Evolutionary conservation across 2,888 invertebrate genomes (phyloP).

Genomic region (Acrobasis consociella): DNA sequence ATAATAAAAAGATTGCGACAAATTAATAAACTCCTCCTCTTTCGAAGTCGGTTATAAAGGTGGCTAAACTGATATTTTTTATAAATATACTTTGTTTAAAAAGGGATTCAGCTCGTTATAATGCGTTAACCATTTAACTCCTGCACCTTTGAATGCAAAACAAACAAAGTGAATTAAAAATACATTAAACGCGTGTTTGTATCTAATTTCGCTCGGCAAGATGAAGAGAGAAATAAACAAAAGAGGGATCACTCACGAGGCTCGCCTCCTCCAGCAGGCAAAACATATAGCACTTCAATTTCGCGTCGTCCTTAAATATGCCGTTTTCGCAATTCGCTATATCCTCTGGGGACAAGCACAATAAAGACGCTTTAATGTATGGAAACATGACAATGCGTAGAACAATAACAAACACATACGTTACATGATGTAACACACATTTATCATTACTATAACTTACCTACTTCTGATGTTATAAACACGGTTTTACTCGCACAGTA

Average conservation of each 20-base stretch:
- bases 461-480: no score
- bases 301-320: slow-evolving; percentile 80
- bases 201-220: slow-evolving; percentile 53
- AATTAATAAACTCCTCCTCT: no score
- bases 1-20: no score
- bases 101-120: not conserved
- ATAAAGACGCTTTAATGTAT: slow-evolving; percentile 73
- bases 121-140: slow-evolving; percentile 21
- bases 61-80: no score
- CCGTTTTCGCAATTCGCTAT: slow-evolving; percentile 80
- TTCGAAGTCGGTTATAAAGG: no score
- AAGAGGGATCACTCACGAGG: slow-evolving; percentile 70
- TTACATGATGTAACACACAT: slow-evolving; percentile 12
- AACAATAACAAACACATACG: slow-evolving; percentile 42
- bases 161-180: slow-evolving; percentile 55
- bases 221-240: slow-evolving; percentile 61
- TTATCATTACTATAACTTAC: no score
- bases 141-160: slow-evolving; percentile 43
- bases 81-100: not conserved
- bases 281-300: slow-evolving; percentile 82
- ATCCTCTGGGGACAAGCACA: slow-evolving; percentile 77
- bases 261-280: slow-evolving; percentile 78
- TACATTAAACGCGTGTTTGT: slow-evolving; percentile 61
- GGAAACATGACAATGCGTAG: slow-evolving; percentile 59
- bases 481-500: no score